Base-by-base conservation (phyloP, 30 jellyfish, hydroid and myxozoan species). In the Aurelia coerulea region DNA sequence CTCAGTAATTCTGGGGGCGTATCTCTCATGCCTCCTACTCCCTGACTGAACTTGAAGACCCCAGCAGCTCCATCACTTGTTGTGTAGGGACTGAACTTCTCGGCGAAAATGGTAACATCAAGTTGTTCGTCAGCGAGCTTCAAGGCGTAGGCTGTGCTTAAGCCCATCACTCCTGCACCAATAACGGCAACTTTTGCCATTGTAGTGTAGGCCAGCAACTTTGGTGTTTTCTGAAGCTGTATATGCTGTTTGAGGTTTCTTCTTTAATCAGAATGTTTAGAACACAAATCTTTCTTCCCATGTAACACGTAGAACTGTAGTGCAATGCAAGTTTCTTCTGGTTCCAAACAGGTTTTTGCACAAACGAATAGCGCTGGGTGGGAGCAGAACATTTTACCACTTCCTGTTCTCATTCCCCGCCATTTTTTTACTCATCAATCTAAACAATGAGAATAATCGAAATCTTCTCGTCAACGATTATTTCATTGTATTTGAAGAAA, bases 21-120 rank as follows among this genome's bases (percentile, higher is more conserved):
- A 5, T 68, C 51, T 29, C 42, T 23, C 78, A 68, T 58, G 10
- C 34, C 63, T 23, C 74, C 56, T 64, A 7, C 51, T 29, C 67
- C 18, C n/a, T 18, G 69, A 14, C 31, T 15, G 69, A 73, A 46
- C 19, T 79, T 65, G 70, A 62, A 89, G 65, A 81, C 64, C 58
- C 98, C 98, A 3, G 98, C 96, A 32, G 98, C 98, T 10, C 88
- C 97, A 89, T 94, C 97, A 64, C 97, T 88, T 16, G 96, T 84
- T 3, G 88, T 65, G 65, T 94, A 34, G 4, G 98, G 98, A 13
- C 92, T 49, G 56, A 94, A 89, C 42, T 79, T 68, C 50, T 88
- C 92, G 4, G 98, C 90, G 67, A 72, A 52, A 54, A 94, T 32
- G 1, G 90, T 78, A 32, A 94, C 97, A 80, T 88, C 96, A 33